Conservation (phyloP, 2,797 vertebrate genomes). For the Bradypodion pumilum region DNA sequence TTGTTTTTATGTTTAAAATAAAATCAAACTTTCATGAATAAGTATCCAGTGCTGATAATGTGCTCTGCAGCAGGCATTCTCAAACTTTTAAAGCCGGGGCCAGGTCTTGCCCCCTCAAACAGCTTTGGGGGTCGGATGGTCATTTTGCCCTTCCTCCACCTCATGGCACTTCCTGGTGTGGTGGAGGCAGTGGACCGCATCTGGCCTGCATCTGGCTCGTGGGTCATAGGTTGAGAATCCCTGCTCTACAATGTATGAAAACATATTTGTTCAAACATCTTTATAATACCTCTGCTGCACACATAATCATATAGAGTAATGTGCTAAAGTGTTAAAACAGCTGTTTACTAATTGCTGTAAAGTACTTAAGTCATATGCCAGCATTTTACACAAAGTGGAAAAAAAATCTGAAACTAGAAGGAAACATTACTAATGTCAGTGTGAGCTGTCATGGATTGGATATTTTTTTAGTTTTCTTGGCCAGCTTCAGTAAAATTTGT, state of each 20-base stretch:
- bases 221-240: no score
- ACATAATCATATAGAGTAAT: background rate
- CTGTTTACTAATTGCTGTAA: background rate
- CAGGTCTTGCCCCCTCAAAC: no score
- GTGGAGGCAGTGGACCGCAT: no score
- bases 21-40: background rate
- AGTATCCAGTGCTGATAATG: background rate
- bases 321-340: background rate
- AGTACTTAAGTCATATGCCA: background rate
- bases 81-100: no score
- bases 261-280: background rate
- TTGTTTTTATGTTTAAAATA: background rate
- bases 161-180: no score
- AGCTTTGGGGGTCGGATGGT: no score
- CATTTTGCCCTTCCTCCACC: no score
- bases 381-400: background rate
- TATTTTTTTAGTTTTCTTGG: constrained; percentile 17
- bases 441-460: constrained; percentile 1
- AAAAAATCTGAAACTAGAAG: constrained; percentile 17
- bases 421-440: background rate
- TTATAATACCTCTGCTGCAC: constrained; percentile 3
- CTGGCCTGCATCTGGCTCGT: no score
- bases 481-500: constrained; percentile 18
- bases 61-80: no score
- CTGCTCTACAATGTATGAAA: background rate